A percentile compares a stretch with the other conserved stretches of the same genome.
These are phyloP conservation scores for Vidua chalybeata DNA, from an alignment of 2,113 vertebrate species.

Conservation along the genomic window DNA sequence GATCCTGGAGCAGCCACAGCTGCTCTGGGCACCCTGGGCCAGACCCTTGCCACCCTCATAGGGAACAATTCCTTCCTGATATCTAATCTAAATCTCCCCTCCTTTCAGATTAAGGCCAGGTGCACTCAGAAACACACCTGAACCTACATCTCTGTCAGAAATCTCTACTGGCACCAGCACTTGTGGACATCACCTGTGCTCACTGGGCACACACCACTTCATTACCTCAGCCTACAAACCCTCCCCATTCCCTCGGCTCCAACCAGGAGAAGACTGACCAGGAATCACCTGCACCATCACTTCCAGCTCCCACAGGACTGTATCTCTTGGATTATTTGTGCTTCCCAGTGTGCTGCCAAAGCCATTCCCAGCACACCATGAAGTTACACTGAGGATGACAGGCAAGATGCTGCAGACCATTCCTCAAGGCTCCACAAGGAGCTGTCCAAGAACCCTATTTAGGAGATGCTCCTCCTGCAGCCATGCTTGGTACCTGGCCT, in stretches of 20 bases:
- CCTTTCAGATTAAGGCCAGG: not conserved
- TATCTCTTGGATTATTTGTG: not conserved
- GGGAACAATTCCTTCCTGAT: not conserved
- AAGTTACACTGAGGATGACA: accelerated
- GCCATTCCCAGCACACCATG: not conserved
- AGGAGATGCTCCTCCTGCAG: not conserved
- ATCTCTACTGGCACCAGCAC: not conserved
- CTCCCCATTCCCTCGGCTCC: not conserved
- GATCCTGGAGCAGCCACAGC: not conserved
- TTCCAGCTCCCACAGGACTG: not conserved
- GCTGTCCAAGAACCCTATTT: not conserved
- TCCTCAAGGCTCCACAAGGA: not conserved
- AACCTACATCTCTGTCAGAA: not conserved
- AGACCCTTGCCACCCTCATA: accelerated
- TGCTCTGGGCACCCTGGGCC: not conserved
- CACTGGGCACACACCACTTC: accelerated
- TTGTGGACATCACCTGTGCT: not conserved
- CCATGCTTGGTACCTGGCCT: not conserved
- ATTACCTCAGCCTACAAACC: not conserved
- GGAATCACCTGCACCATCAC: not conserved
- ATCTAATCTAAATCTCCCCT: not conserved
- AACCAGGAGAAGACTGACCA: not conserved
- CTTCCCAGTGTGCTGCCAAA: not conserved
- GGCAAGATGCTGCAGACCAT: not conserved
- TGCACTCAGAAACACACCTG: not conserved